A percentile compares a stretch with the other conserved stretches of the same genome.
phyloP scores from a whole-genome alignment of 2,113 vertebrate species.

The Petaurus breviceps region DNA sequence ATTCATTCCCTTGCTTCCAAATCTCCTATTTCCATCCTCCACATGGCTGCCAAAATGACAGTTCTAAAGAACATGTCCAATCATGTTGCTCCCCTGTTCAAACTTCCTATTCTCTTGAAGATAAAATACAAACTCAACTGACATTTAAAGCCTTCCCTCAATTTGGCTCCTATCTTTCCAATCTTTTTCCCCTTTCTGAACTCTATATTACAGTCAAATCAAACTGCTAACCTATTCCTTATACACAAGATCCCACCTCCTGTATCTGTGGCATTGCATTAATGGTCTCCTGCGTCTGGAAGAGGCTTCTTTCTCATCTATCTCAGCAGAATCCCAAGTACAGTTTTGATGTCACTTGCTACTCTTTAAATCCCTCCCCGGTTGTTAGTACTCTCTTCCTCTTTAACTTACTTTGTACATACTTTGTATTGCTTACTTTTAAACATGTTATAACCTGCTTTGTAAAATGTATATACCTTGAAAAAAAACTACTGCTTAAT shows the following conservation, averaged over 20 bases:
- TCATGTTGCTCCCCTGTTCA: neutral
- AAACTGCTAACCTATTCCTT: neutral
- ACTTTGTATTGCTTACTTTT: neutral
- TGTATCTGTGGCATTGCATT: neutral
- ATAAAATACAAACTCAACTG: neutral
- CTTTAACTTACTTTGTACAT: neutral
- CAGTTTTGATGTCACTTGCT: neutral
- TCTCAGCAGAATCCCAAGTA: neutral
- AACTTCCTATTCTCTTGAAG: neutral
- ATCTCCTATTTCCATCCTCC: neutral
- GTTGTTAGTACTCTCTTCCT: neutral
- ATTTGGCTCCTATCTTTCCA: neutral
- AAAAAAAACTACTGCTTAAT: neutral
- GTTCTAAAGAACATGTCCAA: neutral
- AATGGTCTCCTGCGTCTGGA: neutral
- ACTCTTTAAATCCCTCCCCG: neutral
- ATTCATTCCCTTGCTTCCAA: neutral
- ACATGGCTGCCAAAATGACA: neutral
- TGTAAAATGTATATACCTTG: neutral
- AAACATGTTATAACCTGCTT: neutral
- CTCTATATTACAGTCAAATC: neutral
- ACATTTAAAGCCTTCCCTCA: neutral
- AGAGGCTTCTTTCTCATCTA: neutral
- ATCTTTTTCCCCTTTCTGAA: neutral
- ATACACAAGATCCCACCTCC: neutral